Base-by-base conservation (phyloP, 2,888 invertebrate genomes). In the Onchidella celtica region DNA sequence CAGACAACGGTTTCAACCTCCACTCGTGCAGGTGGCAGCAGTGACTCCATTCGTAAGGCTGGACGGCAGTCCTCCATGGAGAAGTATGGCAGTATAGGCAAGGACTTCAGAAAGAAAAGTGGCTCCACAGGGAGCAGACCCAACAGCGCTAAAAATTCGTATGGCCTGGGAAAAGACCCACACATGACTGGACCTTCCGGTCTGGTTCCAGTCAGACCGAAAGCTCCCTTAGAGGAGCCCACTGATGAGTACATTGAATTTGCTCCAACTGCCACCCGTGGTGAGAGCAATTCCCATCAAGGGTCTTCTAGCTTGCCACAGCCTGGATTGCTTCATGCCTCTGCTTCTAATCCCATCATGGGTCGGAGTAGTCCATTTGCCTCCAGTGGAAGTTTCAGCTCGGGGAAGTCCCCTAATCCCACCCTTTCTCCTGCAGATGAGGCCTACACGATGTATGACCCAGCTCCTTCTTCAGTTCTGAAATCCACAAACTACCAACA, bases 241-340 rank as follows among this genome's bases (percentile, higher is more conserved):
- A 73, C 2, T 59, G 86, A 85, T 59, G 86, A 86, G 69, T 86
- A 86, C 59, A 84, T 86, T 34, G 86, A 85, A 68, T 84, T 86
- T 63, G 69, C 81, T 32, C 85, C 86, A 29, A 70, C 78, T 36
- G 57, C 65, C 1, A 73, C 78, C 2, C 47, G 6, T 11, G 17
- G 47, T 0, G 79, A 79, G 36, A 81, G 72, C 57, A 73, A 47
- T 66, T 4, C 59, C 32, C 29, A 70, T 1, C 34, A 55, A 17
- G 11, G 27, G 2, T 34, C 34, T 0, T 34, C 59, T 61, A 38
- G 3, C 59, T 61, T 36, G 27, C 6, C 73, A 24, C 38, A 59
- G 29, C 38, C 27, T 24, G 73, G 61, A 27, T 9, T 14, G 27
- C 27, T 38, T 36, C 59, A 59, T 61, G 57, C 73, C 36, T 29